Evolutionary conservation across 2,888 invertebrate species (phyloP).

Genomic region (Apantesis nais): DNA sequence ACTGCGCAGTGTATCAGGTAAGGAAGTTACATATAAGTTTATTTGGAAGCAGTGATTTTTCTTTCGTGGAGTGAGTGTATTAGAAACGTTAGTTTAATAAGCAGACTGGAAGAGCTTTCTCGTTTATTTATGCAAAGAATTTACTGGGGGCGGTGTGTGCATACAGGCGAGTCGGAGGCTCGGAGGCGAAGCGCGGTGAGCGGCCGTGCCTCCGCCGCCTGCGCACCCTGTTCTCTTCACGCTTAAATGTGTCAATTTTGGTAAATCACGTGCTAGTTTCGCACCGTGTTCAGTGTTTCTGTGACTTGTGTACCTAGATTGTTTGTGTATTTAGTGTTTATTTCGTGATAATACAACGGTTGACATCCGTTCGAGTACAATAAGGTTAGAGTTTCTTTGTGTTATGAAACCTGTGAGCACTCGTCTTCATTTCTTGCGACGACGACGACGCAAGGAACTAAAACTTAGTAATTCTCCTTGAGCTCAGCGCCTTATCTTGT

Average conservation of each 20-base stretch:
- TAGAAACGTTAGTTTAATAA: slow-evolving; percentile 56
- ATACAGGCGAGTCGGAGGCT: slow-evolving; percentile 76
- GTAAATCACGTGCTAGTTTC: slow-evolving; percentile 65
- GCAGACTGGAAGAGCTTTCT: slow-evolving; percentile 72
- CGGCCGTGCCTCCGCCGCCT: slow-evolving; percentile 77
- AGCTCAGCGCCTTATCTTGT: slow-evolving; percentile 67
- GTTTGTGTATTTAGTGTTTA: slow-evolving; percentile 64
- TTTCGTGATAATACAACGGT: slow-evolving; percentile 50
- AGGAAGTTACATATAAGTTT: slow-evolving; percentile 73
- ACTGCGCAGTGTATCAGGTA: slow-evolving; percentile 83
- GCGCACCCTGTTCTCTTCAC: slow-evolving; percentile 68
- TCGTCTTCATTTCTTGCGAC: slow-evolving; percentile 58
- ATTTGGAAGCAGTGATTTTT: slow-evolving; percentile 73
- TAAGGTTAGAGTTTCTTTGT: slow-evolving; percentile 73
- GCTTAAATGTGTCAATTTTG: slow-evolving; percentile 70
- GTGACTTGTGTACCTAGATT: slow-evolving; percentile 67
- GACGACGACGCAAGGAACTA: slow-evolving; percentile 59
- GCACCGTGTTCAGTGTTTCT: slow-evolving; percentile 64
- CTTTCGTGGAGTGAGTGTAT: slow-evolving; percentile 70
- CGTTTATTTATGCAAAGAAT: slow-evolving; percentile 84
- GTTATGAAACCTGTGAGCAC: slow-evolving; percentile 60
- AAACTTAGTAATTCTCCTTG: slow-evolving; percentile 65
- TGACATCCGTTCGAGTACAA: slow-evolving; percentile 54
- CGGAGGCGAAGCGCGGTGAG: slow-evolving; percentile 68
- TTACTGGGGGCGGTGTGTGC: slow-evolving; percentile 81